phyloP scores from a whole-genome alignment of 2,888 invertebrate genomes.

The Candidula unifasciata region DNA sequence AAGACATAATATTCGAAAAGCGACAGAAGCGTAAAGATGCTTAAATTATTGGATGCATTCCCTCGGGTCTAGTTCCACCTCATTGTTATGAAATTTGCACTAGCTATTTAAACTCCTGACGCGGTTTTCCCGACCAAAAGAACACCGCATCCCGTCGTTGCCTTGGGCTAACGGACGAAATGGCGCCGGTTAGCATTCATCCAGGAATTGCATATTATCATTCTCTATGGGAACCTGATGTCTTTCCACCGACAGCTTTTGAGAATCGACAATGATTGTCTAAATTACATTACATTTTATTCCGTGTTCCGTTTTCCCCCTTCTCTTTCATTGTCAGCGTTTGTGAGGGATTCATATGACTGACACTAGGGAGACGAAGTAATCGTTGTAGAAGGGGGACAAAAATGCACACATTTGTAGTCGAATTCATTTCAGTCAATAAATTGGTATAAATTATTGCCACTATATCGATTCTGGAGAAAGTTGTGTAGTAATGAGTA shows the following conservation, averaged over 20 bases:
- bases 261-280: slow-evolving; percentile 3
- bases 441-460: neutral
- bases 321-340: neutral
- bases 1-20: neutral
- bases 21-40: neutral
- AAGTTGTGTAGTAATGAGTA: neutral
- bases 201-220: slow-evolving; percentile 11
- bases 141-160: neutral
- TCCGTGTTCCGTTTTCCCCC: neutral
- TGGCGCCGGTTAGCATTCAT: slow-evolving; percentile 24
- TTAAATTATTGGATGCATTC: neutral
- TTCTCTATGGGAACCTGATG: neutral
- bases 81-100: slow-evolving; percentile 24
- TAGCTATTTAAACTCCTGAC: neutral
- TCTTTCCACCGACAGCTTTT: neutral
- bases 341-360: neutral
- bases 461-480: neutral
- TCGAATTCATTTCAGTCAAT: slow-evolving; percentile 6
- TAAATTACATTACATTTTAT: slow-evolving; percentile 16
- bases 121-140: neutral
- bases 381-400: neutral
- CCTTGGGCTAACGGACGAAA: neutral
- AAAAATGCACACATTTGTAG: neutral
- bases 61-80: neutral
- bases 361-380: neutral